Evolutionary conservation across 2,797 vertebrate species (phyloP).

Genomic region (Taeniopygia guttata): DNA sequence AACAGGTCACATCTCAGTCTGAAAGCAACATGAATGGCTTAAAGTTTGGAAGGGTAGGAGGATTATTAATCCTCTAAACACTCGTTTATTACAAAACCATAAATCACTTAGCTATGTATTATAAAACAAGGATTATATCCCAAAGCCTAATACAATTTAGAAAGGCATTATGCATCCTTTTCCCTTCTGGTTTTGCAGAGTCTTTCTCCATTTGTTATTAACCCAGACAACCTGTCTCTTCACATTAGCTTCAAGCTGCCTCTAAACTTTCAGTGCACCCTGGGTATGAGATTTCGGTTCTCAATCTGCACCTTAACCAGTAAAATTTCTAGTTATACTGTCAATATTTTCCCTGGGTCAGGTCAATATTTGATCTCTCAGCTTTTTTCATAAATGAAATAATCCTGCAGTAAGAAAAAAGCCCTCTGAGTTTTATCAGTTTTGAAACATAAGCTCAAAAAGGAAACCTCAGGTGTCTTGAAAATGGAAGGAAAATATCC

Average conservation of each 20-base stretch:
- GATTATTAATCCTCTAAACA: neutral
- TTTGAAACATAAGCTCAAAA: neutral
- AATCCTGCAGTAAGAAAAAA: neutral
- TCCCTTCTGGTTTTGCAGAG: neutral
- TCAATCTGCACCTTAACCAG: neutral
- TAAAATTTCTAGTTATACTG: neutral
- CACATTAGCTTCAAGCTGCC: neutral
- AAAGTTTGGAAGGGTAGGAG: neutral
- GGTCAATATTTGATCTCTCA: slow-evolving; percentile 25
- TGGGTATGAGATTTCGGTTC: neutral
- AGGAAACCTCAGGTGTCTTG: neutral
- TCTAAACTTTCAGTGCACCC: neutral
- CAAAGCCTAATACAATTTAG: neutral
- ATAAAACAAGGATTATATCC: neutral
- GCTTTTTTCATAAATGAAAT: slow-evolving; percentile 21
- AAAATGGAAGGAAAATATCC: neutral
- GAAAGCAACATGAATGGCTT: neutral
- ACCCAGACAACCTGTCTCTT: neutral
- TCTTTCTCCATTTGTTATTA: neutral
- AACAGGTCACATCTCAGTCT: neutral
- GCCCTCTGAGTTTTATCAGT: neutral
- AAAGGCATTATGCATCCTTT: neutral
- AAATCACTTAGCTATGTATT: neutral
- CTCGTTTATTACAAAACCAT: neutral
- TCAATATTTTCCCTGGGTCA: slow-evolving; percentile 34